A percentile compares a stretch with the other conserved stretches of the same genome.
phyloP scores from a whole-genome alignment of 92 coral and sea anemone species.

The Palythoa grandiflora region DNA sequence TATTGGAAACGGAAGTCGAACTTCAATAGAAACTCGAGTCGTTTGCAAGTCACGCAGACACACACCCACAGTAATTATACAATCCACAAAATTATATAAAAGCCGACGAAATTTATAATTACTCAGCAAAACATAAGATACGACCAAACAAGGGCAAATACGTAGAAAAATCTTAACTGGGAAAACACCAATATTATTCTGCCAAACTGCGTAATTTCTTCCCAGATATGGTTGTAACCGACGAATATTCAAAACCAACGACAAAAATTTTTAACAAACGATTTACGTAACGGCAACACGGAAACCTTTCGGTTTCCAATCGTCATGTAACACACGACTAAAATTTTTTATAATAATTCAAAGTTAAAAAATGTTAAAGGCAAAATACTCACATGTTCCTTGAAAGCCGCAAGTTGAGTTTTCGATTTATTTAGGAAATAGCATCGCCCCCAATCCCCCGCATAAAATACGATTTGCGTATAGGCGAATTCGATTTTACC shows the following conservation, averaged over 20 bases:
- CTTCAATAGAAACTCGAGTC: neutral
- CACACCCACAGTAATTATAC: neutral
- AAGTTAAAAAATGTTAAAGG: too few relatives aligned
- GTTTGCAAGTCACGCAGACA: neutral
- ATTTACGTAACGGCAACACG: constrained; percentile 17
- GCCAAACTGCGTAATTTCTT: neutral
- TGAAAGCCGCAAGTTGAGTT: constrained; percentile 91
- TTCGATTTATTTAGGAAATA: constrained; percentile 91
- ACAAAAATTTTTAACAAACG: neutral
- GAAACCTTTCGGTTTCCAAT: neutral
- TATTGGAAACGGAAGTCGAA: constrained; percentile 51
- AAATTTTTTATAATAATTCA: neutral
- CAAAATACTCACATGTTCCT: constrained; percentile 87
- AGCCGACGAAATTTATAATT: neutral
- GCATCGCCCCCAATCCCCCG: constrained; percentile 92
- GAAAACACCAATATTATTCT: neutral
- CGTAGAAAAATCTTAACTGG: neutral
- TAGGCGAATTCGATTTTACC: constrained; percentile 85
- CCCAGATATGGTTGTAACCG: neutral
- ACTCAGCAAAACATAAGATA: neutral
- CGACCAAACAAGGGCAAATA: neutral
- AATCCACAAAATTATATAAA: neutral
- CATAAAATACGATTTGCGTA: constrained; percentile 76
- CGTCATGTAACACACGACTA: neutral
- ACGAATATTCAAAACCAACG: neutral